Base-by-base conservation (phyloP, 1,140 invertebrate genomes). In the Ceratina australensis region DNA sequence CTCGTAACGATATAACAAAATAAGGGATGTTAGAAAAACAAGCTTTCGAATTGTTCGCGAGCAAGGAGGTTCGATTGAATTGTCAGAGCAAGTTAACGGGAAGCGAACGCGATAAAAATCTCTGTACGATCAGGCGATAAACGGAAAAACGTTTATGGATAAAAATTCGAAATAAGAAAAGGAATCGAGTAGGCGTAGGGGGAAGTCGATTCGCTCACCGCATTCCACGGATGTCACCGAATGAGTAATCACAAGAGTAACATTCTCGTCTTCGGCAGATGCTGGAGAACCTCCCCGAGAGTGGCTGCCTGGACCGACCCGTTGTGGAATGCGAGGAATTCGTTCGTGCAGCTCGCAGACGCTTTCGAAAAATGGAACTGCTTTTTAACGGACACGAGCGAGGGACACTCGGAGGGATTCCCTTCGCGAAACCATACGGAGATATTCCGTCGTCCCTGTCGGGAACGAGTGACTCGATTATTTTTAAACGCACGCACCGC, bases 211-310 rank as follows among this genome's bases (percentile, higher is more conserved):
- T 80, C 72, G 86, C 87, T 90, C 77, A 91, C 86, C 87, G 84
- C 89, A 90, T 90, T 90, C 87, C 86, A 89, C 78, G 83, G 85
- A 86, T 90, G 87, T 91, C 88, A 90, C 88, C 86, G 83, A 77
- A 88, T 84, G 80, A 86, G 72, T 78, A 78, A 87, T 87, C 80
- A 81, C 59, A 84, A 85, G 86, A 87, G 79, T 90, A 84, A 87
- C 87, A 89, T 88, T 89, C 83, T 88, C 87, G 89, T 82, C 86
- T 84, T 18, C n/a, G n/a, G n/a, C n/a, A 86, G 86, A 87, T 86
- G 84, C 83, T 83, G 83, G 83, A 42, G 33, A 42, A 42, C 74
- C 77, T 54, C 20, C 57, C 57, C 65, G 49, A 42, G 33, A 42
- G 33, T 42, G n/a, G 56, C 59, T 79, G 67, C 54, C 72, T 72